Percentiles rank a stretch among this genome's conserved stretches.
Evolutionary conservation across 2,888 invertebrate species (phyloP).

Genomic region (Electrophaes corylata): DNA sequence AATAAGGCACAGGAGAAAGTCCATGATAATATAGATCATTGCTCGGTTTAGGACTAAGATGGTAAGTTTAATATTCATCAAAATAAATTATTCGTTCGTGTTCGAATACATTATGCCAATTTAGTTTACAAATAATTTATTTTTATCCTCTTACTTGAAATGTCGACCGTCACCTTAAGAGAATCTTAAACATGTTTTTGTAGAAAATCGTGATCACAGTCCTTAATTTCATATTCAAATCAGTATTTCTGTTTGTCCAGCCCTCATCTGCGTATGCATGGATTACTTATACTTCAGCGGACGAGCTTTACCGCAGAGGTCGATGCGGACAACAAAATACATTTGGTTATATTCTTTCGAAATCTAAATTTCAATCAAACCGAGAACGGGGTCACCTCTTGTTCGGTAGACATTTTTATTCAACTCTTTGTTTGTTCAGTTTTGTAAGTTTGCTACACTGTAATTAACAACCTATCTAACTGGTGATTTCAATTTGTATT

Average conservation of each 20-base stretch:
- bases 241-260: slow-evolving; percentile 72
- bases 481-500: slow-evolving; percentile 48
- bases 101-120: slow-evolving; percentile 11
- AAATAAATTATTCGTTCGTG: slow-evolving; percentile 5
- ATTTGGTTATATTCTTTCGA: slow-evolving; percentile 75
- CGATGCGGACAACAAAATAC: slow-evolving; percentile 69
- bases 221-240: slow-evolving; percentile 76
- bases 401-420: slow-evolving; percentile 68
- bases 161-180: slow-evolving; percentile 43
- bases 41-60: slow-evolving; percentile 8
- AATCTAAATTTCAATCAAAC: slow-evolving; percentile 78
- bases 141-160: slow-evolving; percentile 29
- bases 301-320: slow-evolving; percentile 66
- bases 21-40: slow-evolving; percentile 1
- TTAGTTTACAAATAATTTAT: slow-evolving; percentile 7
- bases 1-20: slow-evolving; percentile 14
- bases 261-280: slow-evolving; percentile 75
- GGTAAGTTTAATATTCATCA: slow-evolving; percentile 9
- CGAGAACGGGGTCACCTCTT: slow-evolving; percentile 75
- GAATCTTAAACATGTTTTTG: slow-evolving; percentile 60
- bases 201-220: slow-evolving; percentile 69
- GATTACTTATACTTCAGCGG: slow-evolving; percentile 62
- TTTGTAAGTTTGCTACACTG: slow-evolving; percentile 1
- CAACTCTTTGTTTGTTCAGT: slow-evolving; percentile 58
- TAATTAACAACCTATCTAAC: slow-evolving; percentile 40